A percentile compares a stretch with the other conserved stretches of the same genome.
These are phyloP conservation scores for Sialis fuliginosa DNA, from an alignment of 2,888 invertebrate genomes.

Conservation along the genomic window DNA sequence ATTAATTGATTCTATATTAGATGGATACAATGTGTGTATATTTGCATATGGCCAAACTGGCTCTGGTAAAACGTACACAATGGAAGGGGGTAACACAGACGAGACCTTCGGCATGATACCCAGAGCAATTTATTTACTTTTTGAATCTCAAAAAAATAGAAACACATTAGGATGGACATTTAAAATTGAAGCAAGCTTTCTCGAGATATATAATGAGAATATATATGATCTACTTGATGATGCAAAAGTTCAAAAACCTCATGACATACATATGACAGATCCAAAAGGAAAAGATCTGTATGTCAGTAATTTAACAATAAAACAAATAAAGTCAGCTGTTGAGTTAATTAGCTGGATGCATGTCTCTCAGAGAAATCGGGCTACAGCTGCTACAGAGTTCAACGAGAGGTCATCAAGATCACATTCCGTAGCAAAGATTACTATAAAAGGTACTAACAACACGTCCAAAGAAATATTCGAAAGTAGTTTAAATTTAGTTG, in stretches of 20 bases:
- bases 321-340: constrained; percentile 41
- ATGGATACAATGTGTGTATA: constrained; percentile 80
- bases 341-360: constrained; percentile 51
- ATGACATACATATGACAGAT: constrained; percentile 37
- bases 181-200: constrained; percentile 38
- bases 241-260: constrained; percentile 23
- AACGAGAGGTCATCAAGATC: constrained; percentile 36
- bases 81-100: constrained; percentile 45
- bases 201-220: constrained; percentile 56
- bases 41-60: constrained; percentile 88
- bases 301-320: constrained; percentile 38
- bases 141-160: constrained; percentile 48
- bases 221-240: constrained; percentile 37
- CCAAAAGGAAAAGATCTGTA: constrained; percentile 31
- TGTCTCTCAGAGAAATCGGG: constrained; percentile 60
- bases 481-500: constrained; percentile 65
- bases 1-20: constrained; percentile 71
- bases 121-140: constrained; percentile 61
- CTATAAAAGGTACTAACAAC: constrained; percentile 44
- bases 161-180: constrained; percentile 61
- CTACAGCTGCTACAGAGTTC: constrained; percentile 38
- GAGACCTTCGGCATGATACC: constrained; percentile 35
- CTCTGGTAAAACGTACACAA: constrained; percentile 78
- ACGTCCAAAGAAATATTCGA: constrained; percentile 40
- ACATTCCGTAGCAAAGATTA: constrained; percentile 36